Evolutionary conservation across 1,140 invertebrate genomes (phyloP), one percentile per base, ranked within the genome.

Genomic region (Helicoverpa armigera): DNA sequence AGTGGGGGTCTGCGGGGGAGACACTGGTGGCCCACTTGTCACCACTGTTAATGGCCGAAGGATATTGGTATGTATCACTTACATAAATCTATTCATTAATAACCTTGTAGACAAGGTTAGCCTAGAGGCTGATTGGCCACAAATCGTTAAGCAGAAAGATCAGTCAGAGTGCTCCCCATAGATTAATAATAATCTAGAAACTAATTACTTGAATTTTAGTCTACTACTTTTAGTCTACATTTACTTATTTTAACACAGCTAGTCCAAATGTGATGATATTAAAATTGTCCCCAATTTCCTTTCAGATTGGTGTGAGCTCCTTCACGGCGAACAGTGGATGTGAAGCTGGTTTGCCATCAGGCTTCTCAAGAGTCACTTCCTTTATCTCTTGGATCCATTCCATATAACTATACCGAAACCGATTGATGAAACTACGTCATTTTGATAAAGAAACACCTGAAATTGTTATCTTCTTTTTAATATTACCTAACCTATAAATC

Each of bases 241-340:
- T 23, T 23, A 23, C 23, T 2, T 35, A 0, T 35, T 35, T 2
- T 1, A 35, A 35, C 3, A 35, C 35, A 35, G 1, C 3, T 35
- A 35, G 1, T 3, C 35, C 35, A 35, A 35, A 35, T n/a, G 13
- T 14, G 5, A 5, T 72, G 53, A 72, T 72, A 23, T 75, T 16
- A n/a, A 14, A 61, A 58, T 58, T 54, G n/a, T n/a, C 2, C 7
- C 3, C 2, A 16, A 16, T 79, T 58, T 80, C n/a, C 82, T 90
- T 92, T 35, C 89, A 95, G 94, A 92, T 96, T 51, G 96, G 96
- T 50, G 89, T 96, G 11, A 95, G 94, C 5, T 96, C 96, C 5
- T 96, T 96, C 86, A 95, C 95, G 50, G 93, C 93, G 60, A 89
- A 89, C 53, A 89, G 92, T 50, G 96, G 96, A 12, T 96, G 96